phyloP scores from a whole-genome alignment of 2,888 invertebrate genomes.

The Hartigia nigra region DNA sequence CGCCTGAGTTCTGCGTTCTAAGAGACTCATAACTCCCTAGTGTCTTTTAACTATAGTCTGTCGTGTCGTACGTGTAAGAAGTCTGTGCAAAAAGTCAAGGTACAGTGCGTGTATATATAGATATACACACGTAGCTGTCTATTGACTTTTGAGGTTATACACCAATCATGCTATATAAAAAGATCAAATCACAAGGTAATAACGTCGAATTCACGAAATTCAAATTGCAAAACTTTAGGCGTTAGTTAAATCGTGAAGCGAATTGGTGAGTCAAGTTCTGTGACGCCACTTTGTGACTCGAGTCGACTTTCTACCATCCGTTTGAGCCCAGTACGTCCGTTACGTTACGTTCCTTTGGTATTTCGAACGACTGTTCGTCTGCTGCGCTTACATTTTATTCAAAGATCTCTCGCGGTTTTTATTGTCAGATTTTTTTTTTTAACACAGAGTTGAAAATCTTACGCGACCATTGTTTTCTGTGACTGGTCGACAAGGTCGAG shows the following conservation, averaged over 20 bases:
- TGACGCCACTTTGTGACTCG: background rate
- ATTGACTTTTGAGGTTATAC: background rate
- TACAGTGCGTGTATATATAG: background rate
- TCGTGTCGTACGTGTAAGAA: background rate
- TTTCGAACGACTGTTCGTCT: background rate
- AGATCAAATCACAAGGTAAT: background rate
- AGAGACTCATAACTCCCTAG: background rate
- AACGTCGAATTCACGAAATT: background rate
- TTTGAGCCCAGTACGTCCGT: background rate
- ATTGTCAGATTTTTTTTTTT: background rate
- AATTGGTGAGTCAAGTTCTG: constrained; percentile 36
- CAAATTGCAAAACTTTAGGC: background rate
- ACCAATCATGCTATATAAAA: background rate
- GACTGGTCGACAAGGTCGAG: too few species aligned
- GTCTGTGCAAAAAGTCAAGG: background rate
- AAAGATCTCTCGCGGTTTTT: background rate
- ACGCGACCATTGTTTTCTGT: too few species aligned
- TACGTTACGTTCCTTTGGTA: background rate
- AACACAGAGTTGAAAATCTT: background rate
- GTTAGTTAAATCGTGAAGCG: constrained; percentile 20
- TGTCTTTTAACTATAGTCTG: background rate
- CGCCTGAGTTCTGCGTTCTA: background rate
- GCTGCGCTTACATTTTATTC: background rate
- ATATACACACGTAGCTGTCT: too few species aligned
- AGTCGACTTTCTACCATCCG: constrained; percentile 3